Percentiles rank a stretch among this genome's conserved stretches.
These are phyloP conservation scores for Gandaritis pyraliata DNA, from an alignment of 2,888 invertebrate genomes.

Conservation along the genomic window DNA sequence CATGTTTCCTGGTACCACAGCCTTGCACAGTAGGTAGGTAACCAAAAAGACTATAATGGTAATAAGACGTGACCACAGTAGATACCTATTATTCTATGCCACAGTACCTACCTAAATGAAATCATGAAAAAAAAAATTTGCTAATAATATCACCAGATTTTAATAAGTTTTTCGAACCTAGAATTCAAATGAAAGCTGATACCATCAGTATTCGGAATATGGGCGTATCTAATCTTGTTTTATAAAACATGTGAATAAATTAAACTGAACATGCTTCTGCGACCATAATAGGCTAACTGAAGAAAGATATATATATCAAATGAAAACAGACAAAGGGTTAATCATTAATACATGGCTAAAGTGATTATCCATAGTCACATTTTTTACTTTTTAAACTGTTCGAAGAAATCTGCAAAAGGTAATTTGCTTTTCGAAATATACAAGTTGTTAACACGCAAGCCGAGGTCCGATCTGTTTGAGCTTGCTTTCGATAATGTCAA, in stretches of 20 bases:
- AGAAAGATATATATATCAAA: constrained; percentile 1
- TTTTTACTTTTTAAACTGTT: constrained; percentile 43
- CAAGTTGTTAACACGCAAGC: constrained; percentile 63
- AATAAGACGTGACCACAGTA: too few relatives aligned
- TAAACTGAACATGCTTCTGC: neutral
- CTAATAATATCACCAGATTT: too few relatives aligned
- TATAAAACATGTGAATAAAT: constrained; percentile 21
- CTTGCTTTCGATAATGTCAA: constrained; percentile 81
- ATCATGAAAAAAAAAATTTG: too few relatives aligned
- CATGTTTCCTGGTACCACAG: neutral
- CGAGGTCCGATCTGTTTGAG: constrained; percentile 68
- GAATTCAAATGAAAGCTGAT: constrained; percentile 6
- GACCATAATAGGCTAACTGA: constrained; percentile 1
- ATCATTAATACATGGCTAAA: constrained; percentile 6
- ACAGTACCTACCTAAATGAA: too few relatives aligned
- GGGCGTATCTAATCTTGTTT: constrained; percentile 1
- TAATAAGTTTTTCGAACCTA: constrained; percentile 5
- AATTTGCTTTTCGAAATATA: constrained; percentile 72
- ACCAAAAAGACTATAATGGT: too few relatives aligned
- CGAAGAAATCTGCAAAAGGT: constrained; percentile 63
- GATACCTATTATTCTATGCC: too few relatives aligned
- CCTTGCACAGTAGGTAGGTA: too few relatives aligned
- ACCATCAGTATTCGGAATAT: constrained; percentile 13
- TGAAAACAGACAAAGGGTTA: constrained; percentile 8
- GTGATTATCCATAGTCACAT: constrained; percentile 12